Conservation (phyloP, 2,113 vertebrate genomes). For the Gavia stellata region DNA sequence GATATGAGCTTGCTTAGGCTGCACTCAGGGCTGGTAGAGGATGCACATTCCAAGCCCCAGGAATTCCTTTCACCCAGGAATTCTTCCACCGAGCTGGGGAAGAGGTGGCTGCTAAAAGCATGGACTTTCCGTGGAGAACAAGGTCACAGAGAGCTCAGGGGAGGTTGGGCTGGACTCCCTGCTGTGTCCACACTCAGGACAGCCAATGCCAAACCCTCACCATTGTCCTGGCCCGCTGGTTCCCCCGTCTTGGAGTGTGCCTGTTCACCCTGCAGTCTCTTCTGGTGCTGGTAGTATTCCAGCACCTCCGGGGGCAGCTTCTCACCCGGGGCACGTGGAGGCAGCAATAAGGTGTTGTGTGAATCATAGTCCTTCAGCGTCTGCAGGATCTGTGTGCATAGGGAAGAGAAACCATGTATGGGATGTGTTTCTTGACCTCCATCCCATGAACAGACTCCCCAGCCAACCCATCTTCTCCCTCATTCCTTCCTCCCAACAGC, state of each 20-base stretch:
- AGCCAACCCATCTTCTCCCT: background rate
- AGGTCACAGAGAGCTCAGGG: background rate
- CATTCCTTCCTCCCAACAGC: background rate
- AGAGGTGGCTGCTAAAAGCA: background rate
- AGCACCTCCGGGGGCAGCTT: constrained; percentile 81
- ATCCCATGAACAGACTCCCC: background rate
- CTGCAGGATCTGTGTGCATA: constrained; percentile 70
- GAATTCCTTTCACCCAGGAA: too few species aligned
- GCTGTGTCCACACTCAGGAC: background rate
- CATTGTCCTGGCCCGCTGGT: background rate
- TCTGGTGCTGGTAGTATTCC: constrained; percentile 73
- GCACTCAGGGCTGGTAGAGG: background rate
- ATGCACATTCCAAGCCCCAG: background rate
- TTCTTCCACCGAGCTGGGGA: background rate
- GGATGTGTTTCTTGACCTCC: background rate
- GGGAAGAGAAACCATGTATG: background rate
- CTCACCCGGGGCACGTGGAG: constrained; percentile 77
- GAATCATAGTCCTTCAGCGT: constrained; percentile 74
- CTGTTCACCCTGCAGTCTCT: constrained; percentile 56
- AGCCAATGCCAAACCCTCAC: background rate
- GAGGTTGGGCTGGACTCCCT: background rate
- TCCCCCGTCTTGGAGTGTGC: background rate
- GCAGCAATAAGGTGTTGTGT: constrained; percentile 77
- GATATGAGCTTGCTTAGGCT: background rate
- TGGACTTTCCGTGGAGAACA: background rate